A percentile compares a stretch with the other conserved stretches of the same genome.
Conservation (phyloP, 1,140 invertebrate genomes). For the Cyrtorhinus lividipennis region DNA sequence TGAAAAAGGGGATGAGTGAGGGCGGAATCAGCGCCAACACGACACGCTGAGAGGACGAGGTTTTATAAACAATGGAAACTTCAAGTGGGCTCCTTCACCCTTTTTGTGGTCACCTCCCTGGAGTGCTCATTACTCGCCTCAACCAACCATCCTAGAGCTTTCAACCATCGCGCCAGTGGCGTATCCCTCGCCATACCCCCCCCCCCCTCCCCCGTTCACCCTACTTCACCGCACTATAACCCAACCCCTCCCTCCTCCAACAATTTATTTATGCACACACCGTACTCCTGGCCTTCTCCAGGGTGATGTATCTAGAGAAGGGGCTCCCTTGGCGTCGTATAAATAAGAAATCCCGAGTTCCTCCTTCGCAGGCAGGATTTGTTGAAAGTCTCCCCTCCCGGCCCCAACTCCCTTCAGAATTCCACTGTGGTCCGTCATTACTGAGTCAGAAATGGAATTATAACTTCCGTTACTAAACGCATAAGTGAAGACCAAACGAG, state of each 20-base stretch:
- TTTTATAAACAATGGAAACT: not conserved
- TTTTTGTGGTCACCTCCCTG: not conserved
- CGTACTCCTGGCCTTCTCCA: not conserved
- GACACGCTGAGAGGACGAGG: not conserved
- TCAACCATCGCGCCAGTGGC: not conserved
- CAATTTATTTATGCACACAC: not conserved
- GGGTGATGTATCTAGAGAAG: not conserved
- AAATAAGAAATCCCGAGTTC: not conserved
- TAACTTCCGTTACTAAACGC: too few species aligned
- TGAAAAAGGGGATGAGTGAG: not conserved
- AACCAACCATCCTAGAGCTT: not conserved
- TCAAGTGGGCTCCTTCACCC: not conserved
- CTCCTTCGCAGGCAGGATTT: not conserved
- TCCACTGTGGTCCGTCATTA: too few species aligned
- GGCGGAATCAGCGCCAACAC: not conserved
- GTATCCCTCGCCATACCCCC: too few species aligned
- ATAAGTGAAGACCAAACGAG: too few species aligned
- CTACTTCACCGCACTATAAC: not conserved
- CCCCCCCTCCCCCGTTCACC: not conserved
- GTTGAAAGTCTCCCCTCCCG: not conserved
- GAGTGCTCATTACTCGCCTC: constrained; percentile 1
- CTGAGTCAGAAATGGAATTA: too few species aligned
- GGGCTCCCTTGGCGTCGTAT: not conserved
- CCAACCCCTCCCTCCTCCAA: not conserved
- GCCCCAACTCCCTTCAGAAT: too few species aligned